These are phyloP conservation scores for Chydorus sphaericus DNA, from an alignment of 2,888 invertebrate genomes.

Conservation along the genomic window DNA sequence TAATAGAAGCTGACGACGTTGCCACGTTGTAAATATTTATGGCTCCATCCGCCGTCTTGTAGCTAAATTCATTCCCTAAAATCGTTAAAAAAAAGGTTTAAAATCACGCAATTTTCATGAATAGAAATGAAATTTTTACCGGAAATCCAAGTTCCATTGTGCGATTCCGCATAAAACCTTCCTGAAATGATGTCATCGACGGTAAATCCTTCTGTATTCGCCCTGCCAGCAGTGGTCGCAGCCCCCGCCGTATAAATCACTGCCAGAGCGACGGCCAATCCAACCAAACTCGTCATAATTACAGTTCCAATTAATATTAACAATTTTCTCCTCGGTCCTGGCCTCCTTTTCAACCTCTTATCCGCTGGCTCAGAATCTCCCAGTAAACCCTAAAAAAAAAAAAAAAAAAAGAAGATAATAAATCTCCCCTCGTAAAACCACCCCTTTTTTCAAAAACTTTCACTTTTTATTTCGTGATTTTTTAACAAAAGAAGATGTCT, in stretches of 20 bases:
- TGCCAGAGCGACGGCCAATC: neutral
- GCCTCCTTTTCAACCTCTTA: too few species aligned
- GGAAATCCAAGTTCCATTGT: constrained; percentile 69
- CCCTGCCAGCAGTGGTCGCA: constrained; percentile 4
- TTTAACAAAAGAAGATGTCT: too few species aligned
- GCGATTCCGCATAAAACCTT: constrained; percentile 45
- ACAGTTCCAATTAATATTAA: neutral
- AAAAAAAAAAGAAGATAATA: too few species aligned
- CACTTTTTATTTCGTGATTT: too few species aligned
- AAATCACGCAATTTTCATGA: too few species aligned
- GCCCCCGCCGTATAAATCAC: too few species aligned
- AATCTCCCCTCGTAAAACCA: too few species aligned
- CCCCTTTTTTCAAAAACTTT: too few species aligned
- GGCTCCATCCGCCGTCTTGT: constrained; percentile 24
- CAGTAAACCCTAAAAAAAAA: too few species aligned
- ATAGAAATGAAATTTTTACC: too few species aligned
- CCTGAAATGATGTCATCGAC: constrained; percentile 59
- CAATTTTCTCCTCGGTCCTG: neutral
- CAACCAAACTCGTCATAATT: neutral
- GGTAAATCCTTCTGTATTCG: constrained; percentile 27
- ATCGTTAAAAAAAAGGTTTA: neutral
- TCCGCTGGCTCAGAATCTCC: too few species aligned
- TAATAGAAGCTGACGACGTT: constrained; percentile 21
- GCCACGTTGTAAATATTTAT: constrained; percentile 26
- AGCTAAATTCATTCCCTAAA: constrained; percentile 26